A percentile compares a stretch with the other conserved stretches of the same genome.
phyloP scores from a whole-genome alignment of 2,888 invertebrate genomes.

The Eudasyphora cyanicolor region DNA sequence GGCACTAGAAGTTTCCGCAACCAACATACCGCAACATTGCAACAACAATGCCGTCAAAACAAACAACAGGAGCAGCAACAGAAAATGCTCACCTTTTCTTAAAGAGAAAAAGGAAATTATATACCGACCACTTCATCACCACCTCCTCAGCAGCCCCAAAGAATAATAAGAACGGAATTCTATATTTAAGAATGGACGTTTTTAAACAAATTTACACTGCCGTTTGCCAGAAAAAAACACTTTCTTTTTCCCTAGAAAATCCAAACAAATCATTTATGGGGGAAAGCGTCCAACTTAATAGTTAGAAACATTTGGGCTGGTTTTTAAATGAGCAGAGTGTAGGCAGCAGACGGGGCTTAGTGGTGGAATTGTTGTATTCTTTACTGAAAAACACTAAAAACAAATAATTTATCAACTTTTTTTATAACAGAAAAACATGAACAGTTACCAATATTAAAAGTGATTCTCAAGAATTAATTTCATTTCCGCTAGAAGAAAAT shows the following conservation, averaged over 20 bases:
- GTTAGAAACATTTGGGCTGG: neutral
- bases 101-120: neutral
- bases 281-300: neutral
- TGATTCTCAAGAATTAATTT: too few relatives aligned
- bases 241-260: conserved; percentile 10
- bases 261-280: neutral
- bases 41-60: conserved; percentile 55
- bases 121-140: neutral
- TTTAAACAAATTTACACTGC: conserved; percentile 55
- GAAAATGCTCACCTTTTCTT: conserved; percentile 62
- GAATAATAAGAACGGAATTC: neutral
- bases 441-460: too few relatives aligned
- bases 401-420: conserved; percentile 36
- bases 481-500: too few relatives aligned
- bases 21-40: conserved; percentile 12
- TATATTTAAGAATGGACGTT: conserved; percentile 3
- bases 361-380: neutral
- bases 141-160: neutral
- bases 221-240: conserved; percentile 63
- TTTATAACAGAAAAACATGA: too few relatives aligned
- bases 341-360: neutral
- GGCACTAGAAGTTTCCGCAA: conserved; percentile 23
- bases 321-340: too few relatives aligned
- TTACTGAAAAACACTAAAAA: neutral
- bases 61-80: conserved; percentile 60